These are phyloP conservation scores for Chaetoderma sp. DNA, from an alignment of 2,888 invertebrate genomes.

Conservation along the genomic window DNA sequence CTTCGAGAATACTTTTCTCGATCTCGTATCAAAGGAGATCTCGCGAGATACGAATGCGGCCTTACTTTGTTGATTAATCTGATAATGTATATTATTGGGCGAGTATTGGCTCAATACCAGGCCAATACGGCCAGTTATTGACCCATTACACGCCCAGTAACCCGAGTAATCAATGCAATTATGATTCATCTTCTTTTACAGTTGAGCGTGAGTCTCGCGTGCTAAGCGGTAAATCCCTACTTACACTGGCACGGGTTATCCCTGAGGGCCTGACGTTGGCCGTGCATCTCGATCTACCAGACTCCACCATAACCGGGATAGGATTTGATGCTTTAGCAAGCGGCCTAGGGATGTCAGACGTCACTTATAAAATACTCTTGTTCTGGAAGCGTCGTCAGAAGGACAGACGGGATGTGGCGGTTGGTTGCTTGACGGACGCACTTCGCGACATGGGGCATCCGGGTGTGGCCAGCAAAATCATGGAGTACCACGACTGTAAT, in stretches of 20 bases:
- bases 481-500: slow-evolving; percentile 54
- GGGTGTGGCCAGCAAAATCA: slow-evolving; percentile 53
- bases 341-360: slow-evolving; percentile 62
- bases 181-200: too few relatives aligned
- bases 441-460: slow-evolving; percentile 59
- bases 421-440: slow-evolving; percentile 51
- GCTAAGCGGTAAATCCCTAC: slow-evolving; percentile 61
- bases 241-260: slow-evolving; percentile 57
- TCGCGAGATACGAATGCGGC: too few relatives aligned
- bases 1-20: too few relatives aligned
- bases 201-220: slow-evolving; percentile 63
- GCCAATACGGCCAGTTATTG: too few relatives aligned
- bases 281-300: slow-evolving; percentile 65
- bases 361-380: slow-evolving; percentile 66
- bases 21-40: too few relatives aligned
- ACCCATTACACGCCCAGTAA: too few relatives aligned
- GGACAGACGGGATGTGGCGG: slow-evolving; percentile 56
- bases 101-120: too few relatives aligned
- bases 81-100: too few relatives aligned
- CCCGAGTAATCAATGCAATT: too few relatives aligned
- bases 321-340: slow-evolving; percentile 68
- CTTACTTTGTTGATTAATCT: too few relatives aligned
- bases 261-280: slow-evolving; percentile 67
- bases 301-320: slow-evolving; percentile 66
- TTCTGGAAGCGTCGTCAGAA: slow-evolving; percentile 64